Conservation (phyloP, 2,113 vertebrate species). For the Varanus komodoensis region DNA sequence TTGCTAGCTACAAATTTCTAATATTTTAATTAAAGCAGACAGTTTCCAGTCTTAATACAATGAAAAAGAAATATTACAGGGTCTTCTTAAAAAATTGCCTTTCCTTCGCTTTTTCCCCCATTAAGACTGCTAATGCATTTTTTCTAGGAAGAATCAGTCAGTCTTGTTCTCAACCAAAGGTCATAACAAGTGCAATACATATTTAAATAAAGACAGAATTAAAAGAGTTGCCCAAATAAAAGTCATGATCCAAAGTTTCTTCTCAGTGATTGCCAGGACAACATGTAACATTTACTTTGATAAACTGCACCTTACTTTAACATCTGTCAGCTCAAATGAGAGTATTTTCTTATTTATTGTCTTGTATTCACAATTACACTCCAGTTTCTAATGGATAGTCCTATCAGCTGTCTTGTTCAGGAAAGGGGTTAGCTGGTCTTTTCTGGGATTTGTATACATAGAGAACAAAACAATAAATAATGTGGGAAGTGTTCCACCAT, state of each 20-base stretch:
- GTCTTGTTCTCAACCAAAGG: background rate
- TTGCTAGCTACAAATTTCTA: background rate
- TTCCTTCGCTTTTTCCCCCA: background rate
- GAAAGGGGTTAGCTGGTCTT: background rate
- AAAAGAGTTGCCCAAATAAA: background rate
- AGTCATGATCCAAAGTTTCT: background rate
- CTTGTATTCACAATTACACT: background rate
- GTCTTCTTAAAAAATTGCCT: background rate
- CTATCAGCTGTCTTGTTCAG: background rate
- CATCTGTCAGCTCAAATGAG: background rate
- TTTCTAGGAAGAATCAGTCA: slow-evolving; percentile 34
- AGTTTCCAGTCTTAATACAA: background rate
- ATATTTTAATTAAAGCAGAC: slow-evolving; percentile 7
- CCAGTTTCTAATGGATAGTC: background rate
- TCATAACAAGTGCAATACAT: background rate
- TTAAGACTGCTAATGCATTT: slow-evolving; percentile 41
- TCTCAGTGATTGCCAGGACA: background rate
- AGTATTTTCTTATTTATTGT: background rate
- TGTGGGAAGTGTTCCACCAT: background rate
- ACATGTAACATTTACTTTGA: slow-evolving; percentile 1
- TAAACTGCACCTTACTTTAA: background rate
- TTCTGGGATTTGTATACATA: background rate
- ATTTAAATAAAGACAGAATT: background rate
- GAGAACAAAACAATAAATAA: background rate
- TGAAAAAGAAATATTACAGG: background rate